Conservation (phyloP, 2,113 vertebrate species). For the Hylia prasina region DNA sequence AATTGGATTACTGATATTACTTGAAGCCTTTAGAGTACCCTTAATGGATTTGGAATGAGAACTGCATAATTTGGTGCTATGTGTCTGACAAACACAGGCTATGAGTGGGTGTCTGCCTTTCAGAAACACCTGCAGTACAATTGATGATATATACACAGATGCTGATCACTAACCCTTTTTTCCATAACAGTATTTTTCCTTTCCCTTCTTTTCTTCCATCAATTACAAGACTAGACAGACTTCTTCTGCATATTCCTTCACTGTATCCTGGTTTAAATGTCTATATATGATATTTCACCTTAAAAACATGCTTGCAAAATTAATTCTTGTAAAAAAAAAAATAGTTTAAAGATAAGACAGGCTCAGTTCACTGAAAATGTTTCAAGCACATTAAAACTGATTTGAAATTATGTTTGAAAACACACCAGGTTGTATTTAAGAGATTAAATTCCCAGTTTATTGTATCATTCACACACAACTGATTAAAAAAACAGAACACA, state of each 20-base stretch:
- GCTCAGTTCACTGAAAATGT: not conserved
- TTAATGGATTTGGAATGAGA: not conserved
- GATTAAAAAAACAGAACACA: not conserved
- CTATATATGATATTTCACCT: accelerated
- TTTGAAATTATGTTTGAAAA: not conserved
- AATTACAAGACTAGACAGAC: not conserved
- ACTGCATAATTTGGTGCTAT: not conserved
- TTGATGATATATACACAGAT: not conserved
- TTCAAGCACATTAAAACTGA: not conserved
- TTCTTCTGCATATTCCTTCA: not conserved
- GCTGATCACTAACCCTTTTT: not conserved
- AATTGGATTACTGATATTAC: not conserved
- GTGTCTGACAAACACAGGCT: not conserved
- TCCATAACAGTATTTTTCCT: not conserved
- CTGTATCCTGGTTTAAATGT: not conserved
- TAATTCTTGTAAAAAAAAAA: not conserved
- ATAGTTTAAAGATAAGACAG: not conserved
- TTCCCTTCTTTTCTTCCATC: not conserved
- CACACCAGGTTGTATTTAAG: not conserved
- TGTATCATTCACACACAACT: not conserved
- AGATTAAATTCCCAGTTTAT: not conserved
- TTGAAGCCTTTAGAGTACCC: not conserved
- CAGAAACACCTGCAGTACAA: not conserved
- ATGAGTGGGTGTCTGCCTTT: not conserved
- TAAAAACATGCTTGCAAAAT: not conserved